Percentiles rank a stretch among this genome's conserved stretches.
Evolutionary conservation across 2,888 invertebrate genomes (phyloP).

Genomic region (Dicycla oo): DNA sequence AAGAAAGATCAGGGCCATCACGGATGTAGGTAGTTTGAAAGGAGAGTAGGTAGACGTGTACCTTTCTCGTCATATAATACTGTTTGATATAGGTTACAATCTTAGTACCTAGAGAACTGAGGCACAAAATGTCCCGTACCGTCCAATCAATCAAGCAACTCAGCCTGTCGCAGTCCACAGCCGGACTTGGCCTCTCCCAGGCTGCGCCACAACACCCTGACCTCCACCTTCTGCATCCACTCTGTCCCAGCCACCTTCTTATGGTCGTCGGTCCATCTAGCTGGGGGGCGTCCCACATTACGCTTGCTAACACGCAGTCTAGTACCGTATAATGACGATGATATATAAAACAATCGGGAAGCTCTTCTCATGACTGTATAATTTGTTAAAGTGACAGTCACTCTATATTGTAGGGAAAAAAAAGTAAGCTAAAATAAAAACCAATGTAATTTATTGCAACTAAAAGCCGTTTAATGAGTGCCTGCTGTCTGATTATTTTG

Average conservation of each 20-base stretch:
- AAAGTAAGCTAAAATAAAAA: neutral
- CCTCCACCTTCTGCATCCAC: too few species aligned
- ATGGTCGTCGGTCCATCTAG: too few species aligned
- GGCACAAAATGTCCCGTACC: neutral
- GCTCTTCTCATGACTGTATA: neutral
- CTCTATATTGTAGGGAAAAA: too few species aligned
- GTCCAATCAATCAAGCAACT: too few species aligned
- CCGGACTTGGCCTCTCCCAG: too few species aligned
- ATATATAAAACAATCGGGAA: neutral
- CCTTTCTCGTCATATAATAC: neutral
- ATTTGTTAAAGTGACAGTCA: neutral
- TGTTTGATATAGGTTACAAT: neutral
- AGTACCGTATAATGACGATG: too few species aligned
- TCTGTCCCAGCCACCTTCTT: too few species aligned
- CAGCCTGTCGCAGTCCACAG: too few species aligned
- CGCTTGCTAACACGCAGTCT: too few species aligned
- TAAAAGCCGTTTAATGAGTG: neutral
- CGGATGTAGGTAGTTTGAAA: neutral
- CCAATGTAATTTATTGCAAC: neutral
- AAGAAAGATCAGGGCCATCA: constrained; percentile 6
- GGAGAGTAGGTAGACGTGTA: neutral
- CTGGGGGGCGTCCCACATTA: too few species aligned
- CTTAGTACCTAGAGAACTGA: neutral
- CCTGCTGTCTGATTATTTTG: neutral
- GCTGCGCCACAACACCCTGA: too few species aligned